Evolutionary conservation across 2,113 vertebrate genomes (phyloP).

Genomic region (Orientallactaga bullata): DNA sequence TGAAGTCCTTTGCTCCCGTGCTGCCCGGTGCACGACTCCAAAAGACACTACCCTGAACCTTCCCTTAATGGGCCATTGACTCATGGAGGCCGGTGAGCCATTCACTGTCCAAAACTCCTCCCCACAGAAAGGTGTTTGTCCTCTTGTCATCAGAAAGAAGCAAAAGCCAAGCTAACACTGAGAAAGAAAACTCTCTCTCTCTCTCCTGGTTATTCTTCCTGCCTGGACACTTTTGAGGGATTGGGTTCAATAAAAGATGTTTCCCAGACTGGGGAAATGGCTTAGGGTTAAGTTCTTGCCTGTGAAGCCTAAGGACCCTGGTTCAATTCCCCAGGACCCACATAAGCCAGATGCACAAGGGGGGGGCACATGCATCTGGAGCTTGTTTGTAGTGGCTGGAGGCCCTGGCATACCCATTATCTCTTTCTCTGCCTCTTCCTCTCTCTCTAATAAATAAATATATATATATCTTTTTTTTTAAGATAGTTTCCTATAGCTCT

Average conservation of each 20-base stretch:
- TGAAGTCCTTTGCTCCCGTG: neutral
- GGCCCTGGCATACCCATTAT: too few species aligned
- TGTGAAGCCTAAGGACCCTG: too few species aligned
- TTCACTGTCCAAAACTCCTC: neutral
- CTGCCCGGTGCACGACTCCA: neutral
- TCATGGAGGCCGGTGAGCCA: neutral
- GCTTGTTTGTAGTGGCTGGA: too few species aligned
- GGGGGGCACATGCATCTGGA: too few species aligned
- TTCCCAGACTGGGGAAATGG: too few species aligned
- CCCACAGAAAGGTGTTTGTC: neutral
- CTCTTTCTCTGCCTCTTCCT: too few species aligned
- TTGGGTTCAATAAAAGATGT: neutral
- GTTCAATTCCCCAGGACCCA: too few species aligned
- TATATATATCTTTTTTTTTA: too few species aligned
- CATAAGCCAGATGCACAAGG: too few species aligned
- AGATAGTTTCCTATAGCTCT: neutral
- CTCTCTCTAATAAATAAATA: too few species aligned
- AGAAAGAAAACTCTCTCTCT: neutral
- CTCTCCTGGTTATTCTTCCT: neutral
- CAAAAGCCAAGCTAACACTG: neutral
- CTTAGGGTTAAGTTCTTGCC: too few species aligned
- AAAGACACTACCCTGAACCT: slow-evolving; percentile 8
- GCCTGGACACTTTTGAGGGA: neutral
- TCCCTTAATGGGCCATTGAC: neutral
- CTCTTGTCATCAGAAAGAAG: neutral